Evolutionary conservation across 2,888 invertebrate species (phyloP).

Genomic region (Ethmia dodecea): DNA sequence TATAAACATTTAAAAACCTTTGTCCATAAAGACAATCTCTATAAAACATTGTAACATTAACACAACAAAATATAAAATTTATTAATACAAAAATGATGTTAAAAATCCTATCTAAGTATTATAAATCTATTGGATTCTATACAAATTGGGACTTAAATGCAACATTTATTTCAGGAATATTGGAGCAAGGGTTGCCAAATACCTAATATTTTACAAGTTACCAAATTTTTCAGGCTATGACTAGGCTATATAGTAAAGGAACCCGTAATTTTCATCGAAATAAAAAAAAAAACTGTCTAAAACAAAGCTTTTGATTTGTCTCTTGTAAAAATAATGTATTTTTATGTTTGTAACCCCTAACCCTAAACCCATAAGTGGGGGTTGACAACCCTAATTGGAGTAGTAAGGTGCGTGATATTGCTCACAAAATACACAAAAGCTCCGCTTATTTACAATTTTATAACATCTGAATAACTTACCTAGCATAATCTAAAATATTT

Average conservation of each 20-base stretch:
- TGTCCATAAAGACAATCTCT: slow-evolving; percentile 26
- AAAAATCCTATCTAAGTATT: slow-evolving; percentile 49
- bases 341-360: neutral
- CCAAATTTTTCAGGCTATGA: too few relatives aligned
- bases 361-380: too few relatives aligned
- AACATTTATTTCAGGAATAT: slow-evolving; percentile 15
- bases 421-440: neutral
- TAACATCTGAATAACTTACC: slow-evolving; percentile 13
- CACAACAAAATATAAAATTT: slow-evolving; percentile 21
- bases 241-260: too few relatives aligned
- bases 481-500: slow-evolving; percentile 29
- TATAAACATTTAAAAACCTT: slow-evolving; percentile 1
- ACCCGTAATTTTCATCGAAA: too few relatives aligned
- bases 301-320: slow-evolving; percentile 10
- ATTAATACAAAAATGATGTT: slow-evolving; percentile 44
- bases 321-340: neutral
- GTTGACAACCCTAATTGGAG: too few relatives aligned
- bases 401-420: neutral
- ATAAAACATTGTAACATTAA: slow-evolving; percentile 24
- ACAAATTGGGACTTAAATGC: slow-evolving; percentile 42
- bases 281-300: slow-evolving; percentile 11
- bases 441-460: slow-evolving; percentile 15
- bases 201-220: too few relatives aligned
- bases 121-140: slow-evolving; percentile 21
- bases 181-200: too few relatives aligned